Percentiles rank a stretch among this genome's conserved stretches.
phyloP scores from a whole-genome alignment of 2,113 vertebrate species.

The Cheilinus undulatus region DNA sequence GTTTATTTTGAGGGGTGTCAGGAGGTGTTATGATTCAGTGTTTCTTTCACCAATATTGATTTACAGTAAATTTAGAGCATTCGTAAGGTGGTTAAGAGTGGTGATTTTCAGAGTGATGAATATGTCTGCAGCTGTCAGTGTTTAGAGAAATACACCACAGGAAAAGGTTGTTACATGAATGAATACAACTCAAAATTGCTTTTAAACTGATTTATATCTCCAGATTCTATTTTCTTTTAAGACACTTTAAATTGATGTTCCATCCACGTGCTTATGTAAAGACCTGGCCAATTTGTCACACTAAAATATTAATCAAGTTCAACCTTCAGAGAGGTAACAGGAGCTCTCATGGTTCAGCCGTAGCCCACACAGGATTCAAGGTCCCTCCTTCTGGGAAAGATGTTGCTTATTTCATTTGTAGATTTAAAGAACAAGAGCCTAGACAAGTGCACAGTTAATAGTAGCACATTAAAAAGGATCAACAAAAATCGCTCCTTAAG shows the following conservation, averaged over 20 bases:
- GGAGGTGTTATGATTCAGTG: slow-evolving; percentile 1
- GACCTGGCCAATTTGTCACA: slow-evolving; percentile 9
- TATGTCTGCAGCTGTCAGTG: slow-evolving; percentile 13
- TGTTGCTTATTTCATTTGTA: too few species aligned
- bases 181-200: neutral
- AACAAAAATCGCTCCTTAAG: slow-evolving; percentile 15
- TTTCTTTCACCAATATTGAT: slow-evolving; percentile 3
- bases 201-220: neutral
- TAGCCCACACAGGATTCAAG: neutral
- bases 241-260: neutral
- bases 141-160: too few species aligned
- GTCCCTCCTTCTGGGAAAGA: neutral
- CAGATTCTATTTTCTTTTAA: neutral
- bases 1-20: neutral
- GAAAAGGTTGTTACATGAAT: too few species aligned
- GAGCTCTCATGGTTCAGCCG: slow-evolving; percentile 15
- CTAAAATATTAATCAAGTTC: neutral
- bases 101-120: slow-evolving; percentile 32
- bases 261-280: neutral
- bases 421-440: neutral
- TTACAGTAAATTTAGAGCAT: neutral
- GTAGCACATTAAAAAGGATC: too few species aligned
- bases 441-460: too few species aligned
- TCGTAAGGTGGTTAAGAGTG: neutral
- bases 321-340: neutral